Conservation (phyloP, 1,140 invertebrate species). For the Trinorchestia longiramus region DNA sequence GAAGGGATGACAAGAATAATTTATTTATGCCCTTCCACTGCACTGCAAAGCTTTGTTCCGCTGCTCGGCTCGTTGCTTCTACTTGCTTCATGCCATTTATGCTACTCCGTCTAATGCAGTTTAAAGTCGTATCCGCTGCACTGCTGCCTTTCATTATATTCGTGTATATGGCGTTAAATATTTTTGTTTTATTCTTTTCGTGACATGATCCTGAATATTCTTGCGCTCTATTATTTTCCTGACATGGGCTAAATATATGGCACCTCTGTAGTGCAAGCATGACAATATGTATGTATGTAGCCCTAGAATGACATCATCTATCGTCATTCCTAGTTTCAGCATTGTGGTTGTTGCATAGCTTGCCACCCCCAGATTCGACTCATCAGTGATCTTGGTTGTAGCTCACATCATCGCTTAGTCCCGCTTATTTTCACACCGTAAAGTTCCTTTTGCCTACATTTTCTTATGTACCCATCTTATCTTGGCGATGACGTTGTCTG, state of each 20-base stretch:
- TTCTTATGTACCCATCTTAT: background rate
- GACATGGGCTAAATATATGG: too few species aligned
- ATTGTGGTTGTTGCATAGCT: background rate
- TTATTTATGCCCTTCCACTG: background rate
- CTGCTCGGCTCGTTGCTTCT: background rate
- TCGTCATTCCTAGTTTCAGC: background rate
- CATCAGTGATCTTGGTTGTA: background rate
- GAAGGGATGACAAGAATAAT: background rate
- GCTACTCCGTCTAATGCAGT: background rate
- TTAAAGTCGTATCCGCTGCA: background rate
- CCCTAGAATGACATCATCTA: background rate
- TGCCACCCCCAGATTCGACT: background rate
- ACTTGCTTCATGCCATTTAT: background rate
- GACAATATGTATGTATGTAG: background rate
- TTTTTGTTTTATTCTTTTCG: too few species aligned
- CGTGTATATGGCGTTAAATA: background rate
- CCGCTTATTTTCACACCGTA: background rate
- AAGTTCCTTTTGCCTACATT: background rate
- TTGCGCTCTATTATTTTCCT: too few species aligned
- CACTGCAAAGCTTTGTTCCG: background rate
- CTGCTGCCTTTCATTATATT: background rate
- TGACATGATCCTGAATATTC: too few species aligned
- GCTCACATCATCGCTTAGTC: background rate
- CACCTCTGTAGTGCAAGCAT: background rate
- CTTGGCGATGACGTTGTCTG: background rate